Conservation (phyloP, 2,888 invertebrate species). For the Yponomeuta sedellus region DNA sequence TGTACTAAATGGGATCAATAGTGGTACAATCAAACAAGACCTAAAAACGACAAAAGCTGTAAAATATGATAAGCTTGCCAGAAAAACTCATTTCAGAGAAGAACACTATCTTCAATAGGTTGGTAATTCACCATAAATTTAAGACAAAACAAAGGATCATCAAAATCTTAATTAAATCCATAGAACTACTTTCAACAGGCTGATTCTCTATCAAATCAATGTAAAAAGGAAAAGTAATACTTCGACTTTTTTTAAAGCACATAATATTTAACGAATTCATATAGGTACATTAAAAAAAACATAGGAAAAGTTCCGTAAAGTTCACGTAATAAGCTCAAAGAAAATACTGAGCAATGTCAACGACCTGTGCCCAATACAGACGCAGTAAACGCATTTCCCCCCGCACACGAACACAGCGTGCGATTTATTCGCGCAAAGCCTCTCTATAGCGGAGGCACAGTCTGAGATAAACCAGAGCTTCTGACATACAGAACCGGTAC, state of each 20-base stretch:
- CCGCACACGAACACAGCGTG: conserved; percentile 54
- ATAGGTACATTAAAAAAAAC: not conserved
- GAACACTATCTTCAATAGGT: not conserved
- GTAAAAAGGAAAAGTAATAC: not conserved
- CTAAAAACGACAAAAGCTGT: not conserved
- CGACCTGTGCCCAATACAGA: conserved; percentile 69
- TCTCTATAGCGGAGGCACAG: conserved; percentile 3
- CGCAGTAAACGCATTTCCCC: conserved; percentile 71
- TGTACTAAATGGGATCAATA: conserved; percentile 58
- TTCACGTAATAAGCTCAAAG: conserved; percentile 26
- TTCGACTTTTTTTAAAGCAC: not conserved
- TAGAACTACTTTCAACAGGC: not conserved
- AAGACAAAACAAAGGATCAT: not conserved
- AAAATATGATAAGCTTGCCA: not conserved
- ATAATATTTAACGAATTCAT: not conserved
- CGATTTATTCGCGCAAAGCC: conserved; percentile 60
- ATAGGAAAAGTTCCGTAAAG: conserved; percentile 2
- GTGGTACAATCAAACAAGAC: conserved; percentile 24
- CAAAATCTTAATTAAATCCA: not conserved
- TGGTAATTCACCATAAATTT: not conserved
- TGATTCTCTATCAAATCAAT: not conserved
- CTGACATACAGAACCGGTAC: not conserved
- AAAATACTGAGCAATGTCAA: conserved; percentile 65
- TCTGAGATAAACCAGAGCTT: not conserved
- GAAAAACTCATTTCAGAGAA: not conserved